phyloP scores from a whole-genome alignment of 2,888 invertebrate species.

The Synergus gifuensis region DNA sequence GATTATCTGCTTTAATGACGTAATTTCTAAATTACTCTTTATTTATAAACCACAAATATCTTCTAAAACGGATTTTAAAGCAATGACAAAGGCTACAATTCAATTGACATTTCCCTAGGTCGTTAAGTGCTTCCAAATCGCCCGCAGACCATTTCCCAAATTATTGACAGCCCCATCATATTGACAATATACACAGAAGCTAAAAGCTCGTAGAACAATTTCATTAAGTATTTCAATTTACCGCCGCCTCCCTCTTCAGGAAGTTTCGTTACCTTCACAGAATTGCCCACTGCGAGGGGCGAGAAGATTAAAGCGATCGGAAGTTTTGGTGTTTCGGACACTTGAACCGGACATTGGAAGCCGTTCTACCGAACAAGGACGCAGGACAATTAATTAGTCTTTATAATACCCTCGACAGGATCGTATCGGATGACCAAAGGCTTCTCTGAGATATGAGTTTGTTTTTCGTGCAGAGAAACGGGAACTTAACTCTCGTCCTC shows the following conservation, averaged over 20 bases:
- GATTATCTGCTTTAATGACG: too few relatives aligned
- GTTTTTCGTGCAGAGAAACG: constrained; percentile 42
- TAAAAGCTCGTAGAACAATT: constrained; percentile 35
- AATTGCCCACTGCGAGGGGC: constrained; percentile 48
- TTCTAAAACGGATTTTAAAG: too few relatives aligned
- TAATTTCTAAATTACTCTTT: too few relatives aligned
- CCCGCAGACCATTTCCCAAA: background rate
- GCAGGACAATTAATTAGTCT: constrained; percentile 67
- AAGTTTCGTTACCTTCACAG: constrained; percentile 43
- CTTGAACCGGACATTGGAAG: constrained; percentile 68
- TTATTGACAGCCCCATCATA: background rate
- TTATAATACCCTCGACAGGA: constrained; percentile 48
- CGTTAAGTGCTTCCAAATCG: background rate
- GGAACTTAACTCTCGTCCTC: constrained; percentile 32
- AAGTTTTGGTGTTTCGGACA: constrained; percentile 56
- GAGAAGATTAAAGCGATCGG: constrained; percentile 55
- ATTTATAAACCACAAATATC: too few relatives aligned
- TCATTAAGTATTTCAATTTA: constrained; percentile 54
- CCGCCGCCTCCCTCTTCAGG: constrained; percentile 44
- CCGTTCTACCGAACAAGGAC: constrained; percentile 57
- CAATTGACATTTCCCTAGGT: background rate
- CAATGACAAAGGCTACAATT: background rate
- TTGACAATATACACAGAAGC: background rate
- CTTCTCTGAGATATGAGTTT: constrained; percentile 46
- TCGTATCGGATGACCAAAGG: constrained; percentile 33